phyloP scores from a whole-genome alignment of 2,113 vertebrate species.

The Actinemys pallida region DNA sequence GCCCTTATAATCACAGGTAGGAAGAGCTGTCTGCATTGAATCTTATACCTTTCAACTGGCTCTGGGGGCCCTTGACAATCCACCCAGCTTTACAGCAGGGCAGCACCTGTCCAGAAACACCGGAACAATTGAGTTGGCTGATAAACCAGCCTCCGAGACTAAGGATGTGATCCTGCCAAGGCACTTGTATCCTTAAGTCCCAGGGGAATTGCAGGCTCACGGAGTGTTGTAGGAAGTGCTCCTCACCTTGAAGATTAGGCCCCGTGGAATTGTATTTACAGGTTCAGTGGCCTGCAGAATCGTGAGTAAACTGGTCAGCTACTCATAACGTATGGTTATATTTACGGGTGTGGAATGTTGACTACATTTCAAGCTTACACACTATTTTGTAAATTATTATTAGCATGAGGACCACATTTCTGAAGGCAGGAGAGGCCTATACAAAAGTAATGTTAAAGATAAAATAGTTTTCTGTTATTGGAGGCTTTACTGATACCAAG shows the following conservation, averaged over 20 bases:
- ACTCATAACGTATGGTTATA: background rate
- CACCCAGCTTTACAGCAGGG: background rate
- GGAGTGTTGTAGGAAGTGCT: background rate
- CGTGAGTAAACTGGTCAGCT: background rate
- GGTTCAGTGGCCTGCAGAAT: background rate
- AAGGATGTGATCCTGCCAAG: background rate
- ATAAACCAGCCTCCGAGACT: background rate
- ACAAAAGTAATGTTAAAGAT: background rate
- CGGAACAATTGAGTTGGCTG: background rate
- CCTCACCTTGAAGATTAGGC: background rate
- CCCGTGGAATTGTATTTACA: background rate
- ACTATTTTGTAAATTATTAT: background rate
- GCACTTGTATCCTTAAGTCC: background rate
- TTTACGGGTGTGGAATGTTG: background rate
- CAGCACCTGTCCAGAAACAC: background rate
- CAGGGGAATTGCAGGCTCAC: background rate
- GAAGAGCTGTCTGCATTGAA: background rate
- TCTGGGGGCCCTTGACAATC: background rate
- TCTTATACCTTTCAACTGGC: background rate
- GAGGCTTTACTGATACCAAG: background rate
- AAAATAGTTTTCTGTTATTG: background rate
- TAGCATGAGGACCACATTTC: background rate
- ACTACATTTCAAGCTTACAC: background rate
- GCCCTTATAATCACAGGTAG: background rate
- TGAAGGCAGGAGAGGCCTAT: background rate